Evolutionary conservation across 2,113 vertebrate genomes (phyloP), one percentile per base, ranked within the genome.

Genomic region (Echinops telfairi): DNA sequence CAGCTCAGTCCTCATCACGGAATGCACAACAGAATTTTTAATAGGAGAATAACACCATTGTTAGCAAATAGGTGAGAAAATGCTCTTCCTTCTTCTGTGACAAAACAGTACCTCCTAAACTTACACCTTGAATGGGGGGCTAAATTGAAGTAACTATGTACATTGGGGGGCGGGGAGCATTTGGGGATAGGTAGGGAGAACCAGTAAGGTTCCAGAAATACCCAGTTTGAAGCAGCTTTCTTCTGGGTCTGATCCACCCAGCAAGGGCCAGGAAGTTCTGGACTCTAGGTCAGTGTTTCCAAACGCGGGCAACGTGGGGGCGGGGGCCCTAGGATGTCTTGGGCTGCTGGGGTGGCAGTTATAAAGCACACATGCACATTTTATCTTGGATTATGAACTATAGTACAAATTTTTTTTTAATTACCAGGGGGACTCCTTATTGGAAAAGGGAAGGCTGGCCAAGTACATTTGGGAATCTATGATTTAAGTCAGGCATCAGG

Each of bases 111-210:
- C 27, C 36, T 90, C 43, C 22, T 87, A 90, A 90, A 33, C 83
- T 40, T 90, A 87, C 2, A 66, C 33, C 15, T 92, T 20, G 66
- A 94, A 83, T 11, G 75, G 17, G 19, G 40, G 8, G 2, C 85
- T 86, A 89, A 62, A 60, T 76, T 76, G 76, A 88, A 88, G 78
- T 93, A 80, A 81, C 60, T 68, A 83, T 22, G 29, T 68, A 75
- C 73, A 90, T 38, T 76, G 47, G 12, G 53, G 71, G 40, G 40
- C n/a, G 58, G 73, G 83, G 7, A 92, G 57, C 15, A 47, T 70
- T 71, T 82, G 60, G 38, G 25, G 47, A 53, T 4, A 53, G 12
- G 47, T 10, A 53, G 47, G 47, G 47, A 91, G 87, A 88, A n/a
- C n/a, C 62, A n/a, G 17, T n/a, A 77, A 77, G 68, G 38, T 47